Evolutionary conservation across 64 coral and sea anemone genomes (phyloP), one percentile per base, ranked within the genome.

Genomic region (Porites lutea): DNA sequence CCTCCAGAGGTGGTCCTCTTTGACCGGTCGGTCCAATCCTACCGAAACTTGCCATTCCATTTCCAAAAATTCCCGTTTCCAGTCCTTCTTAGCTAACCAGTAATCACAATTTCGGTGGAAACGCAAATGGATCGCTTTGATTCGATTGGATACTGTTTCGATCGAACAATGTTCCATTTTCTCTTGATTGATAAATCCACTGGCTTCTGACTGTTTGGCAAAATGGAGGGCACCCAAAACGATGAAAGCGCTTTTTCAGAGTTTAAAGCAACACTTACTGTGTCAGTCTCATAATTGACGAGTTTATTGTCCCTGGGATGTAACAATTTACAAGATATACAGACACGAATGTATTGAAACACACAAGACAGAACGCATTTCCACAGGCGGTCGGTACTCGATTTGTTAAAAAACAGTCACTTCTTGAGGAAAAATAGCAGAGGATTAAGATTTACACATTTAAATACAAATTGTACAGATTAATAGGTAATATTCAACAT

Each of bases 281-380:
- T 11, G 57, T 23, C 2, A 27, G 5, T 84, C 3, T 68, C 16
- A 67, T 16, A 68, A 68, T 84, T 8, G 81, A 68, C 81, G 61
- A 84, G 81, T 84, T 84, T 84, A 84, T 84, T 84, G 62, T 51
- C 63, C 81, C 59, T 52, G 81, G 18, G 14, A n/a, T 83, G 79
- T 44, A 83, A 65, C 59, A 13, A 65, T 65, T 48, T 84, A 84
- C 63, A 78, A 55, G 75, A 78, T 55, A 78, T 52, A 78, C 80
- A 83, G 66, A 68, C 45, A 64, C 46, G 81, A 84, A 69, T 66
- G 81, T 13, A 46, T 13, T 62, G 46, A 69, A 15, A 76, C 43
- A 66, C 60, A 82, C 79, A 66, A 50, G 19, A n/a, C 61, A 68
- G 20, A 44, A 12, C n/a, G 13, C 52, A 84, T 52, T 68, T 67